A percentile compares a stretch with the other conserved stretches of the same genome.
phyloP scores from a whole-genome alignment of 2,888 invertebrate genomes.

The Peribatodes rhomboidaria region DNA sequence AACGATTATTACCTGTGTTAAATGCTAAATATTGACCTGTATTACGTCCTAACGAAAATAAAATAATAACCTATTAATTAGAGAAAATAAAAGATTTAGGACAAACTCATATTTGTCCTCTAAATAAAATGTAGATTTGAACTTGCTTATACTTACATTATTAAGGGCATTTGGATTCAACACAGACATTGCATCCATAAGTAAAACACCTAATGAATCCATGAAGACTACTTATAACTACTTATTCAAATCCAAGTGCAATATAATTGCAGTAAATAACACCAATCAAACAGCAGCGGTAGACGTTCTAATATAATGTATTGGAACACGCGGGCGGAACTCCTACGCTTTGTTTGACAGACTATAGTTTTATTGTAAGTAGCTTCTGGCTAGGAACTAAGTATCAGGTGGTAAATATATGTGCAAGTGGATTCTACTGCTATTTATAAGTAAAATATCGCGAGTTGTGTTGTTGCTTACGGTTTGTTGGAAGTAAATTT shows the following conservation, averaged over 20 bases:
- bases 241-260: neutral
- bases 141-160: too few species aligned
- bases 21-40: too few species aligned
- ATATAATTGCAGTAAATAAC: slow-evolving; percentile 14
- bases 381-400: neutral
- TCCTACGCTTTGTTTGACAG: slow-evolving; percentile 23
- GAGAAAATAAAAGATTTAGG: too few species aligned
- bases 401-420: slow-evolving; percentile 4
- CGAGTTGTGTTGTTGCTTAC: too few species aligned
- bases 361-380: slow-evolving; percentile 22
- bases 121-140: too few species aligned
- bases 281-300: slow-evolving; percentile 6
- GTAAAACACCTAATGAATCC: neutral
- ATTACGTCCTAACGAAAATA: too few species aligned
- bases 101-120: too few species aligned
- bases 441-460: neutral
- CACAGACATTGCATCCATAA: too few species aligned
- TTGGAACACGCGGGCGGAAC: slow-evolving; percentile 6
- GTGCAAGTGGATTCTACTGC: neutral
- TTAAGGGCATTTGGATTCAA: too few species aligned
- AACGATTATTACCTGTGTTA: too few species aligned
- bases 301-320: slow-evolving; percentile 9
- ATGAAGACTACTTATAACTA: neutral
- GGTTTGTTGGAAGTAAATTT: neutral
- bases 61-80: too few species aligned